Base-by-base conservation (phyloP, 2,797 vertebrate species). In the Pantherophis alleghaniensis region DNA sequence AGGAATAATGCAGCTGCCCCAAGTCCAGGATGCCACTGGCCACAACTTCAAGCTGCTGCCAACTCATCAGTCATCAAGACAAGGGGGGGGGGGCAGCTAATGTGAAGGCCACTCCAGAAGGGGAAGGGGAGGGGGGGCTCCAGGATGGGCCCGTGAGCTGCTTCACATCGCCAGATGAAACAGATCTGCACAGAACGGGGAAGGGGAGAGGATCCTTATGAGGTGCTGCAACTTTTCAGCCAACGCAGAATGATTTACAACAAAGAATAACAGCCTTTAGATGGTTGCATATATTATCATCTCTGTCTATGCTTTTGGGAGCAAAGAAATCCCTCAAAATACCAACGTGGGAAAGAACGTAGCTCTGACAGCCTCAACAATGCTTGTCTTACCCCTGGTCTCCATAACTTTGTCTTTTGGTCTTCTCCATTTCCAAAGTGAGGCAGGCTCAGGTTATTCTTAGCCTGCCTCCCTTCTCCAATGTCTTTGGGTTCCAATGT, bases 11-110 rank as follows among this genome's bases (percentile, higher is more conserved):
- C 92, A 79, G 88, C 90, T 63, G 56, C 60, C 88, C 37, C 32
- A 1, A 88, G 74, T 55, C 93, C 63, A 28, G 94, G 94, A 94
- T 18, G 87, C 66, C 94, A 47, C 26, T 60, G 93, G 93, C 59
- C 88, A 55, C 86, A 13, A 86, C 74, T 86, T 22, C 94, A 93
- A 94, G 89, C 87, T 20, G 91, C 89, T 89, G 95, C 95, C 95
- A 96, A 91, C 57, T 94, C 94, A 90, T 16, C 91, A 0, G 0
- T 93, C 94, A 94, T 93, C 16, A 59, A 93, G 95, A 93, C 59
- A 94, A 93, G 94, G 93, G n/a, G 32, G n/a, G 32, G 91, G 93
- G 57, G 51, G 93, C 90, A 60, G 5, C 61, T 53, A 2, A 61
- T 88, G n/a, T 93, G 92, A 42, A 5, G 88, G 69, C 92, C 92